Evolutionary conservation across 2,113 vertebrate genomes (phyloP), one percentile per base, ranked within the genome.

Genomic region (Lophura nycthemera): DNA sequence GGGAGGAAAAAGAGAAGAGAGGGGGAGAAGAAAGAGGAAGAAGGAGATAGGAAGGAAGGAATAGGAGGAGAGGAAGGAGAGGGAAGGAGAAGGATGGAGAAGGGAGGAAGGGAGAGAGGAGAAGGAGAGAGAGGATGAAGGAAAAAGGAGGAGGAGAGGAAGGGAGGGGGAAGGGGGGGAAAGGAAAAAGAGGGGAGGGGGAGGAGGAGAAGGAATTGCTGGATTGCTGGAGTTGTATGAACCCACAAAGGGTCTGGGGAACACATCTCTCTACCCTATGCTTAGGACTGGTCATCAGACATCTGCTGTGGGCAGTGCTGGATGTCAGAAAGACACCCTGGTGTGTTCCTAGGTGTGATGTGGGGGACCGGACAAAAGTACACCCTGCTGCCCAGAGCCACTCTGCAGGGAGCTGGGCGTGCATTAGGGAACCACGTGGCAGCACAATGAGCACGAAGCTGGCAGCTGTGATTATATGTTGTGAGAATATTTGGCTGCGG

Each of bases 401-500:
- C 16, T 40, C 38, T 64, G 38, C 25, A 12, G 52, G 52, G 54
- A 57, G 52, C 38, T 11, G 38, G 38, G 80, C n/a, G 25, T 0
- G 0, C 34, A 30, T 25, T 82, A 56, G 50, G 45, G 24, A 34
- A 1, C 2, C 59, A n/a, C 2, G 0, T 34, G 76, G 40, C 48
- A 7, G 18, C 0, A 2, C n/a, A 83, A 70, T 56, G 2, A 0
- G 66, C 72, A 21, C 1, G 0, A 27, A 14, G 52, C 52, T 0
- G 1, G 64, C 78, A 71, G 88, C 85, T 88, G 85, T 67, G 63
- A 32, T 34, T 12, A 40, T 15, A 4, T 25, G 0, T 2, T 0
- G 0, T 67, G 72, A 66, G 64, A 70, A 7, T 32, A 4, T 73
- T 73, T 92, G 95, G 72, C 90, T 5, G 17, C 54, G 36, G 85